Base-by-base conservation (phyloP, 2,797 vertebrate genomes). In the Gorsachius magnificus region DNA sequence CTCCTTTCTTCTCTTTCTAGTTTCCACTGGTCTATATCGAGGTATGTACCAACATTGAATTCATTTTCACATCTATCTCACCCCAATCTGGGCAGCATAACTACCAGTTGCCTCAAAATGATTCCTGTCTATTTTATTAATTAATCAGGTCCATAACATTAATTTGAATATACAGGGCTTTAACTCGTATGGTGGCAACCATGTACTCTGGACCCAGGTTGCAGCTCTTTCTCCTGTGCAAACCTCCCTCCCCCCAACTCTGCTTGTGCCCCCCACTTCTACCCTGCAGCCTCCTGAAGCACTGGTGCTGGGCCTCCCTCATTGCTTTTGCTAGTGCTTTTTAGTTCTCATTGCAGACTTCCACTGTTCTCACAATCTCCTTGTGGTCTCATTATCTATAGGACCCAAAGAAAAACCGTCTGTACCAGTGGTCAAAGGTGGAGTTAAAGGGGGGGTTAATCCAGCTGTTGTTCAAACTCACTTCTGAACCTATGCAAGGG, bases 321-420 rank as follows among this genome's bases (percentile, higher is more conserved):
- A 13, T 29, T 66, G 63, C n/a, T 92, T 95, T 83, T 83, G 9
- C 15, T 54, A 28, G 33, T 20, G 48, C 56, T 82, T 65, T 56
- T 83, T 79, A 45, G 54, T 54, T 84, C 72, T 56, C 16, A 2
- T 28, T 57, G 36, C 79, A 79, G 56, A 25, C 35, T 91, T 29
- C 19, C 20, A 35, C 15, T 64, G 33, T 66, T 85, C 57, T 96
- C 46, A 70, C 21, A 29, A 5, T 84, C 31, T 89, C 51, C 29
- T 79, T 93, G 41, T 70, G 57, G 38, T 87, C 61, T 36, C 46
- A 8, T 90, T 86, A 18, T 65, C 60, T 71, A 16, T 25, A 98
- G 98, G 97, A 98, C 26, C 93, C 98, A 36, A 97, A 97, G 95
- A 86, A 48, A 81, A 98, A 98, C 81, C 98, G 96, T 56, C 80